These are phyloP conservation scores for Cheilosia scutellata DNA, from an alignment of 2,888 invertebrate genomes.

Conservation along the genomic window DNA sequence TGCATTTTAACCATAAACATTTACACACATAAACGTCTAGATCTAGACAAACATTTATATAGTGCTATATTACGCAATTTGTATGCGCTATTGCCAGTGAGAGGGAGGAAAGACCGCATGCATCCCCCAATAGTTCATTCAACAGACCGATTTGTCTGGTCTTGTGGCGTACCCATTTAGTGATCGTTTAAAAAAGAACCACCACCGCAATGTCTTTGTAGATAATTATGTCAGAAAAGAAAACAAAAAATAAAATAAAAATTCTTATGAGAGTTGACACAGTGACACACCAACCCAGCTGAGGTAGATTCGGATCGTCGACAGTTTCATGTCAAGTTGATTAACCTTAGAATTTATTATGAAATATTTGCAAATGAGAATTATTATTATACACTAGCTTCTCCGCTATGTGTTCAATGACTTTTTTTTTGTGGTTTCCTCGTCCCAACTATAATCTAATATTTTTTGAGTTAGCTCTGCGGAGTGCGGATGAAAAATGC, in stretches of 20 bases:
- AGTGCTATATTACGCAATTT: conserved; percentile 50
- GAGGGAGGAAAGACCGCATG: conserved; percentile 16
- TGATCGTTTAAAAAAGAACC: conserved; percentile 23
- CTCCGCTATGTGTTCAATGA: too few species aligned
- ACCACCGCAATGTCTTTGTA: conserved; percentile 11
- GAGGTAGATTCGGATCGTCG: conserved; percentile 20
- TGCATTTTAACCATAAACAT: conserved; percentile 48
- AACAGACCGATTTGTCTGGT: conserved; percentile 42
- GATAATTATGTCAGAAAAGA: conserved; percentile 34
- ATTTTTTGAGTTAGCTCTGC: conserved; percentile 32
- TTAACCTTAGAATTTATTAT: conserved; percentile 53
- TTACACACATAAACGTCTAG: background rate
- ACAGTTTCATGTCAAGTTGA: conserved; percentile 63
- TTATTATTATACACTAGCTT: background rate
- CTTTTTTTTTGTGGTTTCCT: background rate
- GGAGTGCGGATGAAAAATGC: conserved; percentile 50
- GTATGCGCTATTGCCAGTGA: conserved; percentile 7
- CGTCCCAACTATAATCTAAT: background rate
- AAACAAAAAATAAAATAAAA: conserved; percentile 23
- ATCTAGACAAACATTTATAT: conserved; percentile 23
- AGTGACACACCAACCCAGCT: conserved; percentile 56
- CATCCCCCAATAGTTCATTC: conserved; percentile 20
- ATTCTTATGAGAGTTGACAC: conserved; percentile 29
- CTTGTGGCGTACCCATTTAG: conserved; percentile 12
- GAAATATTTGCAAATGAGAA: conserved; percentile 30